Base-by-base conservation (phyloP, 2,797 vertebrate genomes). In the Sebastes trivittatus region DNA sequence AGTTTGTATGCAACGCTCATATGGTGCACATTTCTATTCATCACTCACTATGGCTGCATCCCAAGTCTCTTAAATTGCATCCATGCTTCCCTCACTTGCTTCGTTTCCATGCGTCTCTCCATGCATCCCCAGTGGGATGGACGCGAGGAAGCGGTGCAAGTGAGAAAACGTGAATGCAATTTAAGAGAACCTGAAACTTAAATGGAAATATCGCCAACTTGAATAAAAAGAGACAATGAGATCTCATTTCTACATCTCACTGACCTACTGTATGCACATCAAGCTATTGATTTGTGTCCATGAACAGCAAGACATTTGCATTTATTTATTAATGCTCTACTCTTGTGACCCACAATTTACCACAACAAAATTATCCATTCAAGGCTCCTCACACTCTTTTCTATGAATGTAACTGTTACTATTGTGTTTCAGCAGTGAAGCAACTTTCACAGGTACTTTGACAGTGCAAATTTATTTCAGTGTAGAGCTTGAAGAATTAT, bases 231-330 rank as follows among this genome's bases (percentile, higher is more conserved):
- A 56, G 2, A 55, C 14, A 34, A 72, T 38, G 1, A 34, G 16
- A 66, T 77, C 2, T 58, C 2, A 60, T 72, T 30, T 69, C 11
- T 63, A 58, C n/a, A 64, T 20, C 23, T 58, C 27, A 60, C 46
- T 64, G 65, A 74, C 23, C 1, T 49, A 20, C 42, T 46, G 42
- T 11, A 13, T 2, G 4, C 20, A 34, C 8, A 34, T 62, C 2
- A 36, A 27, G 8, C 34, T 67, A 75, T 65, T 72, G 59, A 71
- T 83, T 79, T 34, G 49, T 82, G 22, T 34, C 70, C 13, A 5
- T 81, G 25, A 55, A n/a, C 22, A 49, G 25, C 1, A 16, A 29
- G n/a, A 55, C 2, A 9, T 68, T 13, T 78, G 9, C n/a, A 11
- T 68, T 64, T 29, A 46, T 72, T 76, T 62, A 56, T 61, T 49